These are phyloP conservation scores for Trichonephila inaurata DNA, from an alignment of 1,140 invertebrate species.

Conservation along the genomic window DNA sequence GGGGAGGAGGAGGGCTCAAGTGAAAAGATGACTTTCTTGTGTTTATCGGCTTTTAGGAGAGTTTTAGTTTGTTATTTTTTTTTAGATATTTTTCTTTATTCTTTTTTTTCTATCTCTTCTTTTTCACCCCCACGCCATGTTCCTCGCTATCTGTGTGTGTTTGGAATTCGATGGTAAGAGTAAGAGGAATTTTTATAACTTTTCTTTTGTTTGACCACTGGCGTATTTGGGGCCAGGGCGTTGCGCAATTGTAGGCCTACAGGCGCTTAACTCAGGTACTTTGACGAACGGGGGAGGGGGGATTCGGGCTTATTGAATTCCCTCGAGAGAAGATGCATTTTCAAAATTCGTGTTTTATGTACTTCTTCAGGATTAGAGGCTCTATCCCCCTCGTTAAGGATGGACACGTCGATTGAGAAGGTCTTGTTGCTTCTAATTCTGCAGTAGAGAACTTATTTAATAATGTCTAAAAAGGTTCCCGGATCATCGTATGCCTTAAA, in stretches of 20 bases:
- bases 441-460: too few species aligned
- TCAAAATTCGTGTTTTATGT: slow-evolving; percentile 36
- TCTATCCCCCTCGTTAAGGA: neutral
- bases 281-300: neutral
- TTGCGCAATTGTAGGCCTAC: slow-evolving; percentile 53
- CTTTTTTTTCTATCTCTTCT: neutral
- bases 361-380: neutral
- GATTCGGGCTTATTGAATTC: slow-evolving; percentile 43
- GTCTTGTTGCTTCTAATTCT: neutral
- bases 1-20: neutral
- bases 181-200: slow-evolving; percentile 70
- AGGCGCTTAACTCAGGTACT: slow-evolving; percentile 16
- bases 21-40: slow-evolving; percentile 75
- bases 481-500: neutral
- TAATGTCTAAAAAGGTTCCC: neutral
- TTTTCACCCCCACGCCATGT: neutral
- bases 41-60: slow-evolving; percentile 74
- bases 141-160: slow-evolving; percentile 37
- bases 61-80: slow-evolving; percentile 67
- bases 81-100: slow-evolving; percentile 29
- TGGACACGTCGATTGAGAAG: neutral
- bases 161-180: slow-evolving; percentile 62
- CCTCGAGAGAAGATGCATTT: slow-evolving; percentile 47
- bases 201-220: slow-evolving; percentile 44
- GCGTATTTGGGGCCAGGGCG: neutral